phyloP scores from a whole-genome alignment of 1,140 invertebrate genomes.

The Physella acuta region DNA sequence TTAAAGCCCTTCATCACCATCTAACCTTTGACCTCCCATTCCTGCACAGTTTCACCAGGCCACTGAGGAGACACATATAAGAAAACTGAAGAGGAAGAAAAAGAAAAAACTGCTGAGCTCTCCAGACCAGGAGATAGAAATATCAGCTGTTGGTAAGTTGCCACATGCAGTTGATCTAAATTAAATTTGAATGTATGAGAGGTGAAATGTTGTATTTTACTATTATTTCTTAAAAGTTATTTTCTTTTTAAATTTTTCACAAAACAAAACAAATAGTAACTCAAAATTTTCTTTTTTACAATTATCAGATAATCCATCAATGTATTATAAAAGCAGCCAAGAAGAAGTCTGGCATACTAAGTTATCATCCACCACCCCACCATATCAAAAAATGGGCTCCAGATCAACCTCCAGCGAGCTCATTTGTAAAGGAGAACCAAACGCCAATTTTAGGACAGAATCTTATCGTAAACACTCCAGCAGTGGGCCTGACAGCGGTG shows the following conservation, averaged over 20 bases:
- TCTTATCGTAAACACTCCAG: neutral
- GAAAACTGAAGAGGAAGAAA: conserved; percentile 25
- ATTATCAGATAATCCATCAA: conserved; percentile 3
- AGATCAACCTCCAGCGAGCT: conserved; percentile 8
- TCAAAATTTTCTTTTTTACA: too few relatives aligned
- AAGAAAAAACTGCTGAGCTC: conserved; percentile 16
- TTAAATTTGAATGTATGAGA: too few relatives aligned
- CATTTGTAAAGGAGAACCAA: neutral
- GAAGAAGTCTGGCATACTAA: neutral
- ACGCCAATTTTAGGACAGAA: neutral
- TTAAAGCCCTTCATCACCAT: too few relatives aligned
- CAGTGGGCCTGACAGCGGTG: neutral
- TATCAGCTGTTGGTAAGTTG: conserved; percentile 10
- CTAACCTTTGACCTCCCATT: neutral
- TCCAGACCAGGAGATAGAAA: neutral
- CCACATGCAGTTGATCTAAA: too few relatives aligned
- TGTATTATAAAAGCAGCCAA: neutral
- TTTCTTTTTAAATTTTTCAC: too few relatives aligned
- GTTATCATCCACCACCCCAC: neutral
- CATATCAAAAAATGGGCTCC: neutral
- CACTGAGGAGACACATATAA: neutral
- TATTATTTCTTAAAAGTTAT: too few relatives aligned
- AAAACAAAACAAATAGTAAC: too few relatives aligned
- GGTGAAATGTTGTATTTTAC: too few relatives aligned
- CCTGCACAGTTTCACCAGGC: neutral